These are phyloP conservation scores for Podiceps cristatus DNA, from an alignment of 2,113 vertebrate species.

Conservation along the genomic window DNA sequence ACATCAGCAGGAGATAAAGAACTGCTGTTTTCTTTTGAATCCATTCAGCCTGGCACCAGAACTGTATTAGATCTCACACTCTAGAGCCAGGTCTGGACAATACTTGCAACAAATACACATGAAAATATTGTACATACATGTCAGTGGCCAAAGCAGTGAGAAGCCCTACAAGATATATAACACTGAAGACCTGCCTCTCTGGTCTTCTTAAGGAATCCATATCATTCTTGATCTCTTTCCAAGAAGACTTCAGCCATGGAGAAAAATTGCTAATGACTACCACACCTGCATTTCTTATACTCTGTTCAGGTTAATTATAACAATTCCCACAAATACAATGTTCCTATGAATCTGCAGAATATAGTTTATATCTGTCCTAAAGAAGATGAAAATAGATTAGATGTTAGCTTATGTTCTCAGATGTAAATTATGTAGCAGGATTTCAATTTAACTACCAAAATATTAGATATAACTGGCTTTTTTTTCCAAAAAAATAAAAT, in stretches of 20 bases:
- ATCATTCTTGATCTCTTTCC: background rate
- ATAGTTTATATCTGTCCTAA: background rate
- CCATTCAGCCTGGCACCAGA: background rate
- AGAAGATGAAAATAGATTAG: background rate
- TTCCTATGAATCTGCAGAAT: background rate
- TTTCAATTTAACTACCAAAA: constrained; percentile 49
- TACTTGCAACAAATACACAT: background rate
- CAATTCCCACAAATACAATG: background rate
- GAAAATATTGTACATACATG: background rate
- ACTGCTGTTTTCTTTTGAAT: background rate
- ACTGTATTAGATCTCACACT: background rate
- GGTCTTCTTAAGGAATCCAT: background rate
- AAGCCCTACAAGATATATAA: background rate
- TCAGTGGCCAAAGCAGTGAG: background rate
- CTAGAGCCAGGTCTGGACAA: background rate
- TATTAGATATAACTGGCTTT: background rate
- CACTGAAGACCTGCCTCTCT: background rate
- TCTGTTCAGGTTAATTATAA: background rate
- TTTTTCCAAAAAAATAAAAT: background rate
- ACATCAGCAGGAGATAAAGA: background rate
- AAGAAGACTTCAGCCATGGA: background rate
- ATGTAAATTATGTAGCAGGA: background rate
- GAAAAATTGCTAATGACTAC: background rate
- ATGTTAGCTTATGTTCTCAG: background rate
- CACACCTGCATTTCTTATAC: background rate